Evolutionary conservation across 2,797 vertebrate genomes (phyloP).

Genomic region (Oophaga sylvatica): DNA sequence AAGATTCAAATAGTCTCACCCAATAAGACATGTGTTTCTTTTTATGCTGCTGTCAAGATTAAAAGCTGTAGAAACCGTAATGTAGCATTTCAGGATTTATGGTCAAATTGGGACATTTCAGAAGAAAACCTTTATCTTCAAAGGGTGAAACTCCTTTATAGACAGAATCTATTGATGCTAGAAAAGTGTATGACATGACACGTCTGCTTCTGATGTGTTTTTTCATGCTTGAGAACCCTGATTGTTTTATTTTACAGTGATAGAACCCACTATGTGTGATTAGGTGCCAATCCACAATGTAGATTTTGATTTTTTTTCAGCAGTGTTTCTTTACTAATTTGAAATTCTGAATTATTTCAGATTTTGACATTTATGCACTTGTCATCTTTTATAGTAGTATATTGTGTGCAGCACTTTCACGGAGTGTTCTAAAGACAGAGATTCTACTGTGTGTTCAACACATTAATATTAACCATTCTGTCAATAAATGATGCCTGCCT

Average conservation of each 20-base stretch:
- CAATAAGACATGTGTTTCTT: conserved; percentile 38
- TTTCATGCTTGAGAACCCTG: conserved; percentile 35
- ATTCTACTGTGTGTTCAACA: not conserved
- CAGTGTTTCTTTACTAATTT: conserved; percentile 15
- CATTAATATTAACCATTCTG: conserved; percentile 18
- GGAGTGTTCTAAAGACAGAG: not conserved
- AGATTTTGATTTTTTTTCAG: not conserved
- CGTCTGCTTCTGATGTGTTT: conserved; percentile 22
- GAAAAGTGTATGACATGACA: conserved; percentile 30
- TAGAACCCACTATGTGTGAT: not conserved
- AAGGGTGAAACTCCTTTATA: conserved; percentile 29
- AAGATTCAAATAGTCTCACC: not conserved
- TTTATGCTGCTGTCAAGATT: conserved; percentile 17
- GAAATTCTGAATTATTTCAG: not conserved
- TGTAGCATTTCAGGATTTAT: conserved; percentile 18
- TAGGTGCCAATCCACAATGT: conserved; percentile 24
- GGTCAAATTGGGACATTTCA: conserved; percentile 42
- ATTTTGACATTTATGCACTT: conserved; percentile 14
- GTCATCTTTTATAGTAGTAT: not conserved
- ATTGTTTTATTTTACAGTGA: conserved; percentile 18
- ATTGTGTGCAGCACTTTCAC: not conserved
- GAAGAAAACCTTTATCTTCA: conserved; percentile 41
- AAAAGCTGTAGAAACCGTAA: conserved; percentile 17
- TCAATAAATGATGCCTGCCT: conserved; percentile 25
- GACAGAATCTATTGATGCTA: conserved; percentile 40